Evolutionary conservation across 1,140 invertebrate genomes (phyloP).

Genomic region (Heliconius melpomene): DNA sequence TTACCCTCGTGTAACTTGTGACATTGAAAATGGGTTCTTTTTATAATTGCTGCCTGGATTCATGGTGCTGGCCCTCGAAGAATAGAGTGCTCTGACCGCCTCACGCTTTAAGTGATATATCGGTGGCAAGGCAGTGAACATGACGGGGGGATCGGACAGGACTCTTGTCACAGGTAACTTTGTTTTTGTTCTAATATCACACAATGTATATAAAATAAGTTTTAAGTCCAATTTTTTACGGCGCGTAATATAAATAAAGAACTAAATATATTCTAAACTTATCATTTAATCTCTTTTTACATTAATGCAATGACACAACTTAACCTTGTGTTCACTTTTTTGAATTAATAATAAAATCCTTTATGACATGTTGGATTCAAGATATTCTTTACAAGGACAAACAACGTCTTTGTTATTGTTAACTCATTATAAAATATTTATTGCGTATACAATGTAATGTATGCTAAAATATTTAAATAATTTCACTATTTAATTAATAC

Average conservation of each 20-base stretch:
- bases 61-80: constrained; percentile 69
- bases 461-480: background rate
- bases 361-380: background rate
- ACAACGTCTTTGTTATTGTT: constrained; percentile 13
- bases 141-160: constrained; percentile 67
- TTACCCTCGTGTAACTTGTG: constrained; percentile 76
- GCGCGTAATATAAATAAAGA: background rate
- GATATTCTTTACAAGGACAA: constrained; percentile 9
- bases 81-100: constrained; percentile 56
- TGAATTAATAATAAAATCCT: constrained; percentile 1
- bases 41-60: constrained; percentile 79
- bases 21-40: constrained; percentile 80
- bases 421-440: background rate
- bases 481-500: background rate
- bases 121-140: constrained; percentile 46
- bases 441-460: background rate
- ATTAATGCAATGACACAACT: background rate
- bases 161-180: constrained; percentile 66
- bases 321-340: background rate
- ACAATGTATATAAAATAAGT: constrained; percentile 37
- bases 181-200: constrained; percentile 66
- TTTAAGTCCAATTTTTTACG: background rate
- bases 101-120: constrained; percentile 55
- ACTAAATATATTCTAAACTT: background rate
- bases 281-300: background rate